Conservation (phyloP, 1,140 invertebrate species). For the Hyphantria cunea region DNA sequence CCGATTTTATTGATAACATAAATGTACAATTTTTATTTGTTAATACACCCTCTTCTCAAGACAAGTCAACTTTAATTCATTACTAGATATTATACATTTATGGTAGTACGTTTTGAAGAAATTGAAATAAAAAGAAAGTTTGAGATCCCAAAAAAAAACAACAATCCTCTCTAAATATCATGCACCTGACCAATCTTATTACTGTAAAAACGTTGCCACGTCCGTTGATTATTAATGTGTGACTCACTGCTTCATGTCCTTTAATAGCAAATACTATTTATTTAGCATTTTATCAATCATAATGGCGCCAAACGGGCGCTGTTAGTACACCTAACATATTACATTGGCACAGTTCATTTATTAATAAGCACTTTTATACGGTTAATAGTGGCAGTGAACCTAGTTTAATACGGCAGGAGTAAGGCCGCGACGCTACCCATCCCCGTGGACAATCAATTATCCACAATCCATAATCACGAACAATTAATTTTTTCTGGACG, state of each 20-base stretch:
- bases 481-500: constrained; percentile 67
- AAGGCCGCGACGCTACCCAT: constrained; percentile 45
- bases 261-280: constrained; percentile 34
- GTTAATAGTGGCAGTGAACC: constrained; percentile 32
- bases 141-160: too few species aligned
- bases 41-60: too few species aligned
- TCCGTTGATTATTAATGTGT: constrained; percentile 35
- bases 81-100: too few species aligned
- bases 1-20: too few species aligned
- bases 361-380: constrained; percentile 31
- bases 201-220: constrained; percentile 16
- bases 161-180: too few species aligned
- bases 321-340: constrained; percentile 40
- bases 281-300: constrained; percentile 39
- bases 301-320: constrained; percentile 35
- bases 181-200: not conserved
- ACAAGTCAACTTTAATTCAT: too few species aligned
- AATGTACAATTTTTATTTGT: too few species aligned
- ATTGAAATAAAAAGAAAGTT: too few species aligned
- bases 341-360: constrained; percentile 39
- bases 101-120: too few species aligned
- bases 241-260: constrained; percentile 37
- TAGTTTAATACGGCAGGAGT: constrained; percentile 43
- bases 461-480: constrained; percentile 67
- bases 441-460: constrained; percentile 61